Evolutionary conservation across 2,888 invertebrate species (phyloP).

Genomic region (Drosophila multiciliata): DNA sequence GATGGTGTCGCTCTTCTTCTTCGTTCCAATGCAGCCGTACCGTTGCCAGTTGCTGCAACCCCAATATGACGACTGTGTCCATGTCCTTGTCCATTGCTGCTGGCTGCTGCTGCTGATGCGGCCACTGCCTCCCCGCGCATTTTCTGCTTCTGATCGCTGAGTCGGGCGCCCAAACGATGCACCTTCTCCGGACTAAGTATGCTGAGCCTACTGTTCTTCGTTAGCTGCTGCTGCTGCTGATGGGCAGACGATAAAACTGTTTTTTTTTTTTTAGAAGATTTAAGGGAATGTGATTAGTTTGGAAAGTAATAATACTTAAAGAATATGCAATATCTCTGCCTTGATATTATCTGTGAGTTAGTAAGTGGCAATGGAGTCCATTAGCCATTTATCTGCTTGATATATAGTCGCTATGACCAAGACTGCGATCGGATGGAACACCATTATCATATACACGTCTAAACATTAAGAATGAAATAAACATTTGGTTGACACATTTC

Average conservation of each 20-base stretch:
- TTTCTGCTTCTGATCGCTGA: slow-evolving; percentile 82
- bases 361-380: neutral
- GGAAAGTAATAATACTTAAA: no score
- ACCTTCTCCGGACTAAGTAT: slow-evolving; percentile 84
- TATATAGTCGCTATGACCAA: neutral
- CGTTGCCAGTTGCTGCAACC: slow-evolving; percentile 4
- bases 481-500: neutral
- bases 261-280: no score
- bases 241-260: slow-evolving; percentile 34
- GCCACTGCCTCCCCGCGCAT: slow-evolving; percentile 56
- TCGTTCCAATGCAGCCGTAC: slow-evolving; percentile 51
- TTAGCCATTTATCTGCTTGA: neutral
- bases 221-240: slow-evolving; percentile 16
- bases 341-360: neutral
- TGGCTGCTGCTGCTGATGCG: slow-evolving; percentile 16
- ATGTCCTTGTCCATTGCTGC: slow-evolving; percentile 40
- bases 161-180: slow-evolving; percentile 81
- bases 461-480: no score
- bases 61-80: slow-evolving; percentile 7
- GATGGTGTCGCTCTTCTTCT: slow-evolving; percentile 73
- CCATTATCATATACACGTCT: neutral
- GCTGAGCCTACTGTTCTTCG: slow-evolving; percentile 74
- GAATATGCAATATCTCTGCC: neutral
- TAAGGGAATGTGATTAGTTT: neutral
- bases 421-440: neutral